phyloP scores from a whole-genome alignment of 2,113 vertebrate genomes.

The Notothenia coriiceps region DNA sequence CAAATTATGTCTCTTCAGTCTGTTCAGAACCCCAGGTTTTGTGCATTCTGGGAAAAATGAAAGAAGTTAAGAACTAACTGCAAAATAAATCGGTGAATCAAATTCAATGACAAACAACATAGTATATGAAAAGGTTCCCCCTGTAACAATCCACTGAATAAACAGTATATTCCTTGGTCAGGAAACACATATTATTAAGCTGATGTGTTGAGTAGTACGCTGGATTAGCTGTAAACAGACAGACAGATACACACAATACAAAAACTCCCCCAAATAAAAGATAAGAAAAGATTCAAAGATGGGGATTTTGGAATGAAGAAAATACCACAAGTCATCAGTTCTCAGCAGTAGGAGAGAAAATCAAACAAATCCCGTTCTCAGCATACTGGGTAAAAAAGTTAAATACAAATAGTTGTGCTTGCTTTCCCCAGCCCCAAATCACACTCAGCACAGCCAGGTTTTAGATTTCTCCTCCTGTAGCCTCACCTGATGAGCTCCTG shows the following conservation, averaged over 20 bases:
- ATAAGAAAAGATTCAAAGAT: not conserved
- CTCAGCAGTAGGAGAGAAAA: not conserved
- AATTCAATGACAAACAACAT: no score
- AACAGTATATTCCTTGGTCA: no score
- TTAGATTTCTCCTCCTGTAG: not conserved
- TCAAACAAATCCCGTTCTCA: not conserved
- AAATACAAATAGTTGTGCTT: no score
- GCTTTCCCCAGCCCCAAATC: not conserved
- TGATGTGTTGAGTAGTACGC: no score
- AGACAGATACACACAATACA: not conserved
- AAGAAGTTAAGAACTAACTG: no score
- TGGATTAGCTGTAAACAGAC: no score
- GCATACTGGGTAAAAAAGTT: not conserved
- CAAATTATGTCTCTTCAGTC: not conserved
- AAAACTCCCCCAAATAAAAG: not conserved
- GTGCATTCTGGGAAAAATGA: no score
- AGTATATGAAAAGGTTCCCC: no score
- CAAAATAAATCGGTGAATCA: no score
- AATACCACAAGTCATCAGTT: not conserved
- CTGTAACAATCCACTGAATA: no score
- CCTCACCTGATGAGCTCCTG: constrained; percentile 90
- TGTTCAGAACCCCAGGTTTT: no score
- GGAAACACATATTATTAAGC: no score
- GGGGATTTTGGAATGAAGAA: not conserved
- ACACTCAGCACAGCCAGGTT: not conserved